Evolutionary conservation across 2,113 vertebrate genomes (phyloP).

Genomic region (Cromileptes altivelis): DNA sequence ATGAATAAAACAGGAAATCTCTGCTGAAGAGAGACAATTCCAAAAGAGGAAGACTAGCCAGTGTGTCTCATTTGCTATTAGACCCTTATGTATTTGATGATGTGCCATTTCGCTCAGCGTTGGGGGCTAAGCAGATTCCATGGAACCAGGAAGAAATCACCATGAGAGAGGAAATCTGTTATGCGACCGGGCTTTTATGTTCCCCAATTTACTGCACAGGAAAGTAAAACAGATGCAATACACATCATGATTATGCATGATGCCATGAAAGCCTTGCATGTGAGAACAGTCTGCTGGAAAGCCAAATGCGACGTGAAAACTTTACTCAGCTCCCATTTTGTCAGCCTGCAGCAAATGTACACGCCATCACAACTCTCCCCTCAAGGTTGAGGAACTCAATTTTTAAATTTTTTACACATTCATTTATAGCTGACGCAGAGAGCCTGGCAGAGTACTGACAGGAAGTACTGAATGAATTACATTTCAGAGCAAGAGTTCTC

Average conservation of each 20-base stretch:
- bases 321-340: conserved; percentile 36
- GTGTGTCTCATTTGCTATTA: conserved; percentile 32
- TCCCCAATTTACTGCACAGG: conserved; percentile 14
- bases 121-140: conserved; percentile 24
- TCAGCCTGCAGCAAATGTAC: conserved; percentile 18
- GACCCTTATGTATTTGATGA: conserved; percentile 33
- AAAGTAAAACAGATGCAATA: conserved; percentile 28
- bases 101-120: conserved; percentile 33
- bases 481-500: conserved; percentile 29
- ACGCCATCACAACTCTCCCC: background rate
- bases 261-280: conserved; percentile 32
- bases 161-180: conserved; percentile 37
- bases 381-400: conserved; percentile 41
- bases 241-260: conserved; percentile 49
- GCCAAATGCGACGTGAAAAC: conserved; percentile 37
- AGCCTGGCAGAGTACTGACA: conserved; percentile 32
- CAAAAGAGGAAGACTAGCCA: conserved; percentile 26
- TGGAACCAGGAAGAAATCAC: conserved; percentile 15
- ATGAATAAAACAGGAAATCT: conserved; percentile 45
- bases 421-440: conserved; percentile 40
- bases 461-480: conserved; percentile 53
- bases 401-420: conserved; percentile 49
- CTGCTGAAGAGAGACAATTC: conserved; percentile 24
- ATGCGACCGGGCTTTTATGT: conserved; percentile 37
- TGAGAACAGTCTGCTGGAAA: conserved; percentile 24